Evolutionary conservation across 2,888 invertebrate genomes (phyloP), one percentile per base, ranked within the genome.

Genomic region (Frankliniella fusca): DNA sequence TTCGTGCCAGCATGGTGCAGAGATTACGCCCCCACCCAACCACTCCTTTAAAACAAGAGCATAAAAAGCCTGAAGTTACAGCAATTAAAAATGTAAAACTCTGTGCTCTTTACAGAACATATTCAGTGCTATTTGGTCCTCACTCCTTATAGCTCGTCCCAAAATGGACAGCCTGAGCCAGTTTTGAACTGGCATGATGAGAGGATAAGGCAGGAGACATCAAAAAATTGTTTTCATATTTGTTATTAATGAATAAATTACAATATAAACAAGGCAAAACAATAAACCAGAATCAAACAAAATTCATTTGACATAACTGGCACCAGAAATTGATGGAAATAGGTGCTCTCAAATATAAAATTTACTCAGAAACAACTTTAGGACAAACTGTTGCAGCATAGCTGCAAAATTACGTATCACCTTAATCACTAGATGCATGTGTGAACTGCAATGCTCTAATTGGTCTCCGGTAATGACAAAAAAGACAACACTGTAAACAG

Each of bases 231-330:
- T 76, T 76, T 76, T 27, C 12, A 23, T 76, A 76, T 76, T 76
- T 76, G 70, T 76, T 76, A 76, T 76, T 76, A 76, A 76, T 76
- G 70, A 76, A 76, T 76, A 76, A 76, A 76, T 76, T 76, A 76
- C 70, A 76, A 27, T 76, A 76, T 76, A 27, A 76, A 76, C 70
- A 76, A 76, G 70, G 70, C 70, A 76, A 76, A 76, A 76, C 70
- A 76, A 76, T 76, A 76, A 76, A 76, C 27, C 70, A 76, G 70
- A 76, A 76, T 76, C 70, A 76, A 76, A 76, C 70, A 76, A 27
- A 27, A 76, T 76, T 76, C 23, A 27, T 12, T 76, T 76, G 70
- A 76, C 27, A 76, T 27, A 76, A 76, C 27, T 76, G 8, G 70
- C 70, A 76, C 70, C 70, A 12, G 27, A 27, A 23, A 23, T 76